These are phyloP conservation scores for Megaceryle torquata DNA, from an alignment of 2,113 vertebrate genomes.

Conservation along the genomic window DNA sequence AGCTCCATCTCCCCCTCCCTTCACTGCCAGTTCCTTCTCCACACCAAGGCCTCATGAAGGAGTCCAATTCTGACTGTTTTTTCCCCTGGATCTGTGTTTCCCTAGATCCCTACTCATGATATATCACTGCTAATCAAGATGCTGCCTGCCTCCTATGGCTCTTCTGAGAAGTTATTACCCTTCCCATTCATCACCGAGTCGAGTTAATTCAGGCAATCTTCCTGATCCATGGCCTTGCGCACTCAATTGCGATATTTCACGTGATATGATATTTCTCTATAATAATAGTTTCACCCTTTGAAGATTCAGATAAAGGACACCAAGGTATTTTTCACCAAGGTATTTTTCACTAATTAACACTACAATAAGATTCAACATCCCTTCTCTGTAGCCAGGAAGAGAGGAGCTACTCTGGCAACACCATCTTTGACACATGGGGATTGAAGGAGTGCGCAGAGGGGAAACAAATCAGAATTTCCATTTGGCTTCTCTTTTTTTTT, in stretches of 20 bases:
- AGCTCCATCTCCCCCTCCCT: background rate
- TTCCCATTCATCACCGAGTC: constrained; percentile 37
- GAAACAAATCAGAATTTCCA: background rate
- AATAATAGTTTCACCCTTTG: constrained; percentile 40
- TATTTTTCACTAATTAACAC: constrained; percentile 41
- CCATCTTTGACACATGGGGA: background rate
- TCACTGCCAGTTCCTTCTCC: background rate
- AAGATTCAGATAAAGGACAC: constrained; percentile 57
- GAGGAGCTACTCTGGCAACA: background rate
- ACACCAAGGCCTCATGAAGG: background rate
- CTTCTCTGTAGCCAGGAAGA: background rate
- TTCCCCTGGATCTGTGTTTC: background rate
- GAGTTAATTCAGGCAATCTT: constrained; percentile 41
- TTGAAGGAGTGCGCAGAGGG: rapidly evolving
- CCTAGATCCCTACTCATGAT: constrained; percentile 4
- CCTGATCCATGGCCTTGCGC: constrained; percentile 37
- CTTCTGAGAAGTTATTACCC: constrained; percentile 47
- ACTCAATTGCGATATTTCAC: constrained; percentile 26
- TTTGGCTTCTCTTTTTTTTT: background rate
- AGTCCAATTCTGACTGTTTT: background rate
- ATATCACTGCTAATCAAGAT: constrained; percentile 49
- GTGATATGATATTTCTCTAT: constrained; percentile 10
- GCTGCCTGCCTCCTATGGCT: constrained; percentile 42
- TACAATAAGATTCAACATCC: background rate
- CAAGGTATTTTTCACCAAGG: constrained; percentile 26